A percentile compares a stretch with the other conserved stretches of the same genome.
Conservation (phyloP, 2,888 invertebrate species). For the Chromoteleia sp. region DNA sequence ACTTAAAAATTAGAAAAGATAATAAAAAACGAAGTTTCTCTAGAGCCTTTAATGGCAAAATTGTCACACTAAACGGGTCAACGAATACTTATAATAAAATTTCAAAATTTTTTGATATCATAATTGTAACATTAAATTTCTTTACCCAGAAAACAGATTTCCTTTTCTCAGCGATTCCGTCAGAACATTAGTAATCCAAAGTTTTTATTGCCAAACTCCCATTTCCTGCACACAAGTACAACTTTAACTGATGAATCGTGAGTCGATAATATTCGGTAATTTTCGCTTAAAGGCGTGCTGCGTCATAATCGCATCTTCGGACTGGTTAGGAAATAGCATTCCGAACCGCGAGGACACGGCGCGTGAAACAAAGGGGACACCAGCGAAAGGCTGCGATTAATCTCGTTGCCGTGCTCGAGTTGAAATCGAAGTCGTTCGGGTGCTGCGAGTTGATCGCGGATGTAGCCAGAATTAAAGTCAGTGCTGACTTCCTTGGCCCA, state of each 20-base stretch:
- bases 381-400: slow-evolving; percentile 73
- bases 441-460: slow-evolving; percentile 73
- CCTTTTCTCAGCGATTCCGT: neutral
- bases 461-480: slow-evolving; percentile 80
- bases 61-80: too few species aligned
- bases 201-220: slow-evolving; percentile 16
- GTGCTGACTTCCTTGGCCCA: slow-evolving; percentile 62
- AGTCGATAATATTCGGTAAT: slow-evolving; percentile 36
- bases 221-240: slow-evolving; percentile 9
- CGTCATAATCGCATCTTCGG: slow-evolving; percentile 51
- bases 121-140: neutral
- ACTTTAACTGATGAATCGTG: slow-evolving; percentile 45
- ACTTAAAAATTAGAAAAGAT: too few species aligned
- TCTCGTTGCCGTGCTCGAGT: slow-evolving; percentile 70
- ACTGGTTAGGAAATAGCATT: slow-evolving; percentile 49
- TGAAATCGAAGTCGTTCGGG: slow-evolving; percentile 73
- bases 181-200: neutral
- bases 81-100: too few species aligned
- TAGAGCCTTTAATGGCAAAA: too few species aligned
- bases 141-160: slow-evolving; percentile 1
- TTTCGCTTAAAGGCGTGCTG: slow-evolving; percentile 21
- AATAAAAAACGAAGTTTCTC: too few species aligned
- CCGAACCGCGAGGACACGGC: slow-evolving; percentile 39
- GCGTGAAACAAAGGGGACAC: slow-evolving; percentile 65
- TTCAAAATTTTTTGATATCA: too few species aligned